A percentile compares a stretch with the other conserved stretches of the same genome.
Evolutionary conservation across 2,113 vertebrate genomes (phyloP).

Genomic region (Bubo scandiacus): DNA sequence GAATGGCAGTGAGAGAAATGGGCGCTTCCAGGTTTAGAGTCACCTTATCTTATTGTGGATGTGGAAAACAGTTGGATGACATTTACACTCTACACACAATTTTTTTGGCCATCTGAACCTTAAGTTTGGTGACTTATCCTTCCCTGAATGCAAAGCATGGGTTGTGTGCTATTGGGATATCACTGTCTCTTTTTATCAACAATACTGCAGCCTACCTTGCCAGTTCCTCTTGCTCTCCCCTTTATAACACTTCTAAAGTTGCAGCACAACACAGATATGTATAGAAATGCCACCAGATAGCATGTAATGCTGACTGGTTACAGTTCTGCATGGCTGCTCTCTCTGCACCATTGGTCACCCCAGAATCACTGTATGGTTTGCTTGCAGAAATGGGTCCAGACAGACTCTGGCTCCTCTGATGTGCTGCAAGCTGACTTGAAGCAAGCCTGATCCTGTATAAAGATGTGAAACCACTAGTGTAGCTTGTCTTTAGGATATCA

Average conservation of each 20-base stretch:
- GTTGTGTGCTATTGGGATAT: not conserved
- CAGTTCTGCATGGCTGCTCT: not conserved
- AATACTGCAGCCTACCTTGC: not conserved
- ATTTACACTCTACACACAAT: not conserved
- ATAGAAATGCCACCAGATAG: not conserved
- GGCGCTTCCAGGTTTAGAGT: not conserved
- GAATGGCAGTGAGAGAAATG: not conserved
- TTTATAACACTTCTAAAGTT: not conserved
- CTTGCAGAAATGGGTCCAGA: not conserved
- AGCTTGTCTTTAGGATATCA: not conserved
- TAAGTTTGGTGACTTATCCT: not conserved
- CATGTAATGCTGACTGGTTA: not conserved
- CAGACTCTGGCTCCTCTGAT: not conserved
- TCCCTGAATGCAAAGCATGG: not conserved
- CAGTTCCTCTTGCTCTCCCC: not conserved
- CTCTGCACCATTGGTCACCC: rapidly evolving
- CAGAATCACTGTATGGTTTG: not conserved
- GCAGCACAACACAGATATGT: not conserved
- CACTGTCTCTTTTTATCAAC: not conserved
- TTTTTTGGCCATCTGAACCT: not conserved
- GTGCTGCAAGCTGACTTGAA: not conserved
- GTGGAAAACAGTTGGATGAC: not conserved
- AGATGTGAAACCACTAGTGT: not conserved
- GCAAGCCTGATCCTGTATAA: not conserved
- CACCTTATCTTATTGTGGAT: not conserved